Evolutionary conservation across 1,140 invertebrate genomes (phyloP).

Genomic region (Eurytemora carolleeae): DNA sequence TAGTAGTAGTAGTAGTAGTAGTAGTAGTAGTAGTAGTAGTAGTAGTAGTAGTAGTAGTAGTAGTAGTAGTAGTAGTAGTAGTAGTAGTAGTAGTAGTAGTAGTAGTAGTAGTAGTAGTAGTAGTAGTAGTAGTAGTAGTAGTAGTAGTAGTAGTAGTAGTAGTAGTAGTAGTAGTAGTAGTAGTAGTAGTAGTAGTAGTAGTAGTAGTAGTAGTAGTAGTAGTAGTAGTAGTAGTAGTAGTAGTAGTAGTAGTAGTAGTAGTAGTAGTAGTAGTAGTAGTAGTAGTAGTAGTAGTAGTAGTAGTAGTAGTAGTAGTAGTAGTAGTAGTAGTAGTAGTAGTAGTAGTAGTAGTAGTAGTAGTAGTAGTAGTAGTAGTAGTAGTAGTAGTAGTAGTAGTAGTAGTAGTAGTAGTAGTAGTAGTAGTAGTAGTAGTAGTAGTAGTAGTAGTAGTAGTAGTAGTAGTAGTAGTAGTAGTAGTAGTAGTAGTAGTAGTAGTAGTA

Average conservation of each 20-base stretch:
- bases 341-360: slow-evolving; percentile 12
- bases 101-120: slow-evolving; percentile 12
- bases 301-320: slow-evolving; percentile 13
- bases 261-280: slow-evolving; percentile 12
- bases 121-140: slow-evolving; percentile 13
- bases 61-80: slow-evolving; percentile 13
- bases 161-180: slow-evolving; percentile 12
- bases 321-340: slow-evolving; percentile 12
- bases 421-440: slow-evolving; percentile 13
- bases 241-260: slow-evolving; percentile 13
- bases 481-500: slow-evolving; percentile 13
- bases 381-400: slow-evolving; percentile 12
- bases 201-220: slow-evolving; percentile 12
- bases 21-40: slow-evolving; percentile 12
- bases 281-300: slow-evolving; percentile 12
- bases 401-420: slow-evolving; percentile 12
- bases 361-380: slow-evolving; percentile 13
- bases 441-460: slow-evolving; percentile 12
- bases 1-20: slow-evolving; percentile 13
- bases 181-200: slow-evolving; percentile 13
- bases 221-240: slow-evolving; percentile 12
- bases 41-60: slow-evolving; percentile 12
- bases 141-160: slow-evolving; percentile 12
- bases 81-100: slow-evolving; percentile 12
- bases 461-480: slow-evolving; percentile 12